Evolutionary conservation across 2,888 invertebrate genomes (phyloP).

Genomic region (Nomada goodeniana): DNA sequence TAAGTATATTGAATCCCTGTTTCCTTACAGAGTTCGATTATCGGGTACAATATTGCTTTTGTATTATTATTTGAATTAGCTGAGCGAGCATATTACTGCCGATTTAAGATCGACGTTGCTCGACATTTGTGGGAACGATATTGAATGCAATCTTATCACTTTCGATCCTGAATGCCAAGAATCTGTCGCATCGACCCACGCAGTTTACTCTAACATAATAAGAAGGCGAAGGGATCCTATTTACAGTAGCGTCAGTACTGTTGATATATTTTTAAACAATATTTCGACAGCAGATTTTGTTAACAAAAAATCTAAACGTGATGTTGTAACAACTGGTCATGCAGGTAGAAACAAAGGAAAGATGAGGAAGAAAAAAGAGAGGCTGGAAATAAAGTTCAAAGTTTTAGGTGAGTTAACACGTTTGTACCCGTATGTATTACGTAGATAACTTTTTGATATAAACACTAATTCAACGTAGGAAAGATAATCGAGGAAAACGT

Average conservation of each 20-base stretch:
- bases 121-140: constrained; percentile 75
- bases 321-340: constrained; percentile 35
- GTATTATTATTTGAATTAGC: constrained; percentile 63
- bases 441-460: neutral
- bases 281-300: neutral
- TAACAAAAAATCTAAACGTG: constrained; percentile 21
- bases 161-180: constrained; percentile 72
- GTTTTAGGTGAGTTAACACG: constrained; percentile 72
- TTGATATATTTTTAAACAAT: neutral
- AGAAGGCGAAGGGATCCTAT: constrained; percentile 44
- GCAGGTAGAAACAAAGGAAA: constrained; percentile 50
- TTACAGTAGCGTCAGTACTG: neutral
- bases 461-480: constrained; percentile 65
- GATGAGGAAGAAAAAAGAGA: constrained; percentile 66
- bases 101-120: constrained; percentile 75
- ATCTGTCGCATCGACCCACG: constrained; percentile 30
- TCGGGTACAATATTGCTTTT: neutral
- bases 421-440: neutral
- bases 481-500: constrained; percentile 76
- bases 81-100: constrained; percentile 77
- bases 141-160: constrained; percentile 75
- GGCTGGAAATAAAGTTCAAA: constrained; percentile 78
- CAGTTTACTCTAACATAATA: constrained; percentile 41
- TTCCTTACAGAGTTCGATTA: neutral
- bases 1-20: constrained; percentile 59